phyloP scores from a whole-genome alignment of 1,140 invertebrate species.

The Neomicropteryx cornuta region DNA sequence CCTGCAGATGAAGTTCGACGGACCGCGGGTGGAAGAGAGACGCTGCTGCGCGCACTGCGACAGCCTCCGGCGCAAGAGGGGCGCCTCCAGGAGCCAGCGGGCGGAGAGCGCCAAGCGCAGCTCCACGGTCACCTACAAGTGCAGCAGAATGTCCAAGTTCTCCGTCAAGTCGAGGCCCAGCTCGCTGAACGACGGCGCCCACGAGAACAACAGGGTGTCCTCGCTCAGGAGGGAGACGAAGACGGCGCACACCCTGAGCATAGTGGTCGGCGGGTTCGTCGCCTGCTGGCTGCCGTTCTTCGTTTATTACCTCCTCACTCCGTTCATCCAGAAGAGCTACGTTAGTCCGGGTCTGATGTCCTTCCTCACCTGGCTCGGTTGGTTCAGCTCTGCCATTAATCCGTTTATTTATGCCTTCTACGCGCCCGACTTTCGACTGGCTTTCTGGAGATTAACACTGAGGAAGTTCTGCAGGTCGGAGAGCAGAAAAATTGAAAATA shows the following conservation, averaged over 20 bases:
- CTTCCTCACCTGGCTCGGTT: conserved; percentile 82
- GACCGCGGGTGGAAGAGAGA: conserved; percentile 7
- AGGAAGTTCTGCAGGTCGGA: conserved; percentile 36
- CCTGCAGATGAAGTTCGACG: conserved; percentile 12
- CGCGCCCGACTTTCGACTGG: conserved; percentile 71
- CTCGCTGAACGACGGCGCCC: conserved; percentile 7
- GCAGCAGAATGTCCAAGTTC: conserved; percentile 11
- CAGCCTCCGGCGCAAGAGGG: conserved; percentile 10
- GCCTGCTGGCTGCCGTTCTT: conserved; percentile 88
- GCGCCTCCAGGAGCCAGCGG: too few relatives aligned
- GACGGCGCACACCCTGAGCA: conserved; percentile 80
- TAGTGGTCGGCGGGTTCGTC: conserved; percentile 87
- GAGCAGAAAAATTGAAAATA: conserved; percentile 19
- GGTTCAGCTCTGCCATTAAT: conserved; percentile 86
- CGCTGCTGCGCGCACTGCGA: conserved; percentile 13
- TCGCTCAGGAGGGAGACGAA: conserved; percentile 65
- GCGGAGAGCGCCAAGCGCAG: too few relatives aligned
- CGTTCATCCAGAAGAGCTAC: conserved; percentile 49
- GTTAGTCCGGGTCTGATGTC: conserved; percentile 57
- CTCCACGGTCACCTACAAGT: conserved; percentile 13
- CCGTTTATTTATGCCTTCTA: conserved; percentile 83
- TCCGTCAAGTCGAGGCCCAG: conserved; percentile 12
- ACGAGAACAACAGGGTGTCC: conserved; percentile 44
- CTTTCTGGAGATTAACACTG: conserved; percentile 69
- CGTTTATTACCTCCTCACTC: conserved; percentile 69